Percentiles rank a stretch among this genome's conserved stretches.
Conservation (phyloP, 2,797 vertebrate genomes). For the Australoheros facetus region DNA sequence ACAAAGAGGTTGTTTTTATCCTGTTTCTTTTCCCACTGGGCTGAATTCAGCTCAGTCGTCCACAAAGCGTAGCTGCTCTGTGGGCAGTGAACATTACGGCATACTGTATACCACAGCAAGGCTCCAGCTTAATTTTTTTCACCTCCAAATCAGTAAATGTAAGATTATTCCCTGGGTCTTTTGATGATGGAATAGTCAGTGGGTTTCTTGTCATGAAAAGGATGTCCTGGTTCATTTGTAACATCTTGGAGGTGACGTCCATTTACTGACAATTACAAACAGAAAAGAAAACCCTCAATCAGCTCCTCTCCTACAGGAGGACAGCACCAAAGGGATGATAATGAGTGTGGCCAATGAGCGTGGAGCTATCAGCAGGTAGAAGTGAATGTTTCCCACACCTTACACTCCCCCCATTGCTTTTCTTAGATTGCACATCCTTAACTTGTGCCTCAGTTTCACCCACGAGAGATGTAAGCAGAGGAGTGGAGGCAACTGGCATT, state of each 20-base stretch:
- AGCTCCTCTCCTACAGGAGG: neutral
- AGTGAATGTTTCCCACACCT: neutral
- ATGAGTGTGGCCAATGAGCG: neutral
- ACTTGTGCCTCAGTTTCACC: neutral
- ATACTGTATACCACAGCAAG: neutral
- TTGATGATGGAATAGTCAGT: neutral
- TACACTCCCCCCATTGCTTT: neutral
- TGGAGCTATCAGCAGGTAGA: no score
- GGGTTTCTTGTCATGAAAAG: neutral
- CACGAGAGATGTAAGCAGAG: neutral
- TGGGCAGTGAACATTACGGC: neutral
- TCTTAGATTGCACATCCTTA: neutral
- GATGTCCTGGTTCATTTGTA: neutral
- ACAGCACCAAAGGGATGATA: neutral
- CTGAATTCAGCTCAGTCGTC: neutral
- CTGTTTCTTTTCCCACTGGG: neutral
- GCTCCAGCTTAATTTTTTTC: neutral
- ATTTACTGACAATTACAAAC: neutral
- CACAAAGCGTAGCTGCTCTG: neutral
- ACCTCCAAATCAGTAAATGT: neutral
- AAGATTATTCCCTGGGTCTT: neutral
- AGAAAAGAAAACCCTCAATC: neutral
- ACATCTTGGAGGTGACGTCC: neutral
- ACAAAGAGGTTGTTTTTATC: neutral
- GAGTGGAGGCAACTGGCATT: neutral